Evolutionary conservation across 2,113 vertebrate genomes (phyloP), one percentile per base, ranked within the genome.

Genomic region (Rattus rattus): DNA sequence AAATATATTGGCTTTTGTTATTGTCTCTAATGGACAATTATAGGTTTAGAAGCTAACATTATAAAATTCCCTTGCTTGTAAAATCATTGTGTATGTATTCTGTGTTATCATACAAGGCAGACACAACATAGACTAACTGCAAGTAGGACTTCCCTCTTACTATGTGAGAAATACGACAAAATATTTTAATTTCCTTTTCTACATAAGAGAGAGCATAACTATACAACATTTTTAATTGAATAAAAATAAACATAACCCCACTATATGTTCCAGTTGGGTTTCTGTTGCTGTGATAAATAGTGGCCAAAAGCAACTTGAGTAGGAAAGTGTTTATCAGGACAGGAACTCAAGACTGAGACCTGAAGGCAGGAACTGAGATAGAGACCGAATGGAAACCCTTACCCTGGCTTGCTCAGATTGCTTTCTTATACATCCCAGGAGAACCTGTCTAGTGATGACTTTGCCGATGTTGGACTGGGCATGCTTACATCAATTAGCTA

Each of bases 61-160:
- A 14, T 89, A 54, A 96, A 75, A 95, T 94, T 95, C 83, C 52
- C 54, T 52, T 85, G 49, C 22, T 24, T 10, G 65, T 69, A 33
- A 93, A 72, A 77, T 63, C 49, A 20, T 22, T 52, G 12, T 33
- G 49, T 83, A 69, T 76, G 0, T 56, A n/a, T 69, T 83, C 52
- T 88, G 12, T 69, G 8, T 79, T 73, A 73, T 76, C 65, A 79
- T 24, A 84, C 88, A 88, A 26, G 16, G 65, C 6, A 33, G 19
- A 80, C 83, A 80, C 11, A 0, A 88, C 39, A 96, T 63, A 90
- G n/a, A 47, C 30, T 2, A 47, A 49, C 6, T 47, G 7, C 5
- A 61, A 59, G 28, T 88, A 75, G 79, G 80, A 70, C 61, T 84
- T 80, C 11, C 83, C 9, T n/a, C 24, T 92, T 85, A 54, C 3